phyloP scores from a whole-genome alignment of 1,140 invertebrate genomes.

The Metaphire vulgaris region DNA sequence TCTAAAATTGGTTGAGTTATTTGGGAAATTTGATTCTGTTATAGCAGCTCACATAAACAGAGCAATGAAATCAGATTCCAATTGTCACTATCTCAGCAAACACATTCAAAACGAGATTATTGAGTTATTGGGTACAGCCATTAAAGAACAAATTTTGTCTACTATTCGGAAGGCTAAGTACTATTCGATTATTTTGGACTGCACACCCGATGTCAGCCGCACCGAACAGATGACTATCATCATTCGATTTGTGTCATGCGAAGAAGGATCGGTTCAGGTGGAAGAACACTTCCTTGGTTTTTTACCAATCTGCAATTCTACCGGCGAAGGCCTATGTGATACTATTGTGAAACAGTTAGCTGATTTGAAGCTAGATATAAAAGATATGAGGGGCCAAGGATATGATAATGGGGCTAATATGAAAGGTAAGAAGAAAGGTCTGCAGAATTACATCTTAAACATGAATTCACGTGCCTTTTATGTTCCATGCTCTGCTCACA shows the following conservation, averaged over 20 bases:
- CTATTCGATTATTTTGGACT: conserved; percentile 36
- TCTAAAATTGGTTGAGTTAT: too few species aligned
- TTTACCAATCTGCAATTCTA: background rate
- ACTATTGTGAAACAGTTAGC: background rate
- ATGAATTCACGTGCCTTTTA: conserved; percentile 17
- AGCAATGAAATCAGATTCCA: too few species aligned
- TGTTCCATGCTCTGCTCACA: conserved; percentile 14
- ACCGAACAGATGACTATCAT: conserved; percentile 36
- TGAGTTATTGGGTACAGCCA: background rate
- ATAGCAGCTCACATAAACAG: too few species aligned
- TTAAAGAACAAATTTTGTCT: conserved; percentile 26
- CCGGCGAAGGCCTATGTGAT: background rate
- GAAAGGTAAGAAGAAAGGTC: conserved; percentile 4
- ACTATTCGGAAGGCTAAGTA: conserved; percentile 30
- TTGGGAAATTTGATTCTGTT: too few species aligned
- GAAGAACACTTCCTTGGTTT: background rate
- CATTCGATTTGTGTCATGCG: conserved; percentile 10
- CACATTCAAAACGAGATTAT: too few species aligned
- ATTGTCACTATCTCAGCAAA: too few species aligned
- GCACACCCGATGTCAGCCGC: conserved; percentile 35
- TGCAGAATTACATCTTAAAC: conserved; percentile 9
- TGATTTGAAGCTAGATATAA: background rate
- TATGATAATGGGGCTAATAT: conserved; percentile 13
- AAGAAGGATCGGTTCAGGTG: background rate
- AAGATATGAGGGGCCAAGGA: background rate